Conservation (phyloP, 1,140 invertebrate genomes). For the Cotesia typhae region DNA sequence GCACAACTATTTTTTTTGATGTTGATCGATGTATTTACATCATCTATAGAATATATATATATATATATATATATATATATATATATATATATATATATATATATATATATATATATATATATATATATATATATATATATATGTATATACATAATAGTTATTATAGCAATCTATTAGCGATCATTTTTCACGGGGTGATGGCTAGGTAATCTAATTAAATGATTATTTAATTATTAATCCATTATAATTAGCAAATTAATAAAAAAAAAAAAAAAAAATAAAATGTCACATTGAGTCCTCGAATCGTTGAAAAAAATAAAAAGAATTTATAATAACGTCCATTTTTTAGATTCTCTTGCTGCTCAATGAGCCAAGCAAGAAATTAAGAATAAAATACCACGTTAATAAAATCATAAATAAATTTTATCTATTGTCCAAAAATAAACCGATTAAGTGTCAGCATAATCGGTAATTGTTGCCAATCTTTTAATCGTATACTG, state of each 20-base stretch:
- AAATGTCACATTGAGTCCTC: not conserved
- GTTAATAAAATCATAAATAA: conserved; percentile 34
- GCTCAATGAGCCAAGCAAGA: conserved; percentile 8
- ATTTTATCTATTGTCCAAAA: conserved; percentile 33
- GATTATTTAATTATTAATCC: not conserved
- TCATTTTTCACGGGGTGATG: conserved; percentile 14
- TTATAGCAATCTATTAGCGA: not conserved
- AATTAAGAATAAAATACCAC: conserved; percentile 18
- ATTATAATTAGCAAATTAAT: not conserved
- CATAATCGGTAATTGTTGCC: conserved; percentile 12
- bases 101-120: not conserved
- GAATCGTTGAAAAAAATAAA: conserved; percentile 14
- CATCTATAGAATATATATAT: not conserved
- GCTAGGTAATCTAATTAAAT: conserved; percentile 4
- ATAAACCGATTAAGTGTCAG: not conserved
- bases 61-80: not conserved
- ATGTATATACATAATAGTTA: not conserved
- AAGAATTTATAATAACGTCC: conserved; percentile 29
- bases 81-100: not conserved
- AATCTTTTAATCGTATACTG: conserved; percentile 16
- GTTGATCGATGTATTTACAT: not conserved
- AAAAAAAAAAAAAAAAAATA: too few relatives aligned
- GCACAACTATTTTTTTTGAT: not conserved
- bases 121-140: not conserved
- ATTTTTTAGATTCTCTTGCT: conserved; percentile 19